Evolutionary conservation across 1,140 invertebrate genomes (phyloP).

Genomic region (Conus betulinus): DNA sequence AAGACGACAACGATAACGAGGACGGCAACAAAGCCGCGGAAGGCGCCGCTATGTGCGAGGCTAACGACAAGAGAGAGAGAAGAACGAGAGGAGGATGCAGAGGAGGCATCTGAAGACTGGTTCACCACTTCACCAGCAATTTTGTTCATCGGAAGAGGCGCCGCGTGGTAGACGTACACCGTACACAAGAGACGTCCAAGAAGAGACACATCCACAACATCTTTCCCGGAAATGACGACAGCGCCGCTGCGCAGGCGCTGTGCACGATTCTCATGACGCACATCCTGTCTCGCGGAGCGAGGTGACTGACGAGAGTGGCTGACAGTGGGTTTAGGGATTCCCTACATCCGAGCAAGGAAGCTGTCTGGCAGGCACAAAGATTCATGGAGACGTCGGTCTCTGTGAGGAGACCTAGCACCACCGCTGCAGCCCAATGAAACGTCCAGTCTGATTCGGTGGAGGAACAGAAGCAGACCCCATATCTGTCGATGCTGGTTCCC

Average conservation of each 20-base stretch:
- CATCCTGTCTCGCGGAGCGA: background rate
- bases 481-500: too few species aligned
- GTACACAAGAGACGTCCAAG: slow-evolving; percentile 3
- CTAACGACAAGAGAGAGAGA: background rate
- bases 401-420: background rate
- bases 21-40: background rate
- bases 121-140: background rate
- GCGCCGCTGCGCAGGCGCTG: slow-evolving; percentile 9
- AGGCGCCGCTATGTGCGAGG: background rate
- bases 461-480: too few species aligned
- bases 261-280: background rate
- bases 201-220: background rate
- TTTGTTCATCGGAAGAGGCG: background rate
- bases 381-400: slow-evolving; percentile 6
- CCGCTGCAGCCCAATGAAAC: background rate
- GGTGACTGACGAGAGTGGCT: background rate
- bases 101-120: background rate
- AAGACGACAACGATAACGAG: background rate
- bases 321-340: background rate
- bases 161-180: background rate
- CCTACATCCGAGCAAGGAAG: background rate
- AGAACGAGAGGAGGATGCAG: background rate
- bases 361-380: background rate
- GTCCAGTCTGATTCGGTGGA: background rate
- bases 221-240: slow-evolving; percentile 23